Conservation (phyloP, 1,140 invertebrate species). For the Sarcophaga peregrina region DNA sequence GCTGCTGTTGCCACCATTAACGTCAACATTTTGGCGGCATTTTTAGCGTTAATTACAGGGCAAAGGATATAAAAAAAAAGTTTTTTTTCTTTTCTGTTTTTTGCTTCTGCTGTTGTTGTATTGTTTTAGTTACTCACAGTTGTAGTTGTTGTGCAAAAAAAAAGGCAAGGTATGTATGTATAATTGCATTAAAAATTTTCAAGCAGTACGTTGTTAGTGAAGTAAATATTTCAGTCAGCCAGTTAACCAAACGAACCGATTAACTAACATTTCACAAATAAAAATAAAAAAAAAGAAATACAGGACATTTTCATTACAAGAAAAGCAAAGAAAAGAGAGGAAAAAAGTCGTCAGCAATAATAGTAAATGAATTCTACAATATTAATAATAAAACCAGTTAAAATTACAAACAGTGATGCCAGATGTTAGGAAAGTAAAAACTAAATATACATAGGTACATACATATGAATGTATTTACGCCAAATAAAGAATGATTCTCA, state of each 20-base stretch:
- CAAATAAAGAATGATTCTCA: background rate
- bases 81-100: background rate
- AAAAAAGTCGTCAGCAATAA: background rate
- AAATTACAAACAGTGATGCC: background rate
- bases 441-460: no score
- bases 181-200: no score
- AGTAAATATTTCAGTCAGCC: background rate
- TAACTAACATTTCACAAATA: background rate
- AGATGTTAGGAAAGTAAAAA: background rate
- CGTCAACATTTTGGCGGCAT: background rate
- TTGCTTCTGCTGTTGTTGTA: background rate
- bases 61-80: constrained; percentile 21
- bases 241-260: background rate
- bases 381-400: background rate
- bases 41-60: constrained; percentile 21
- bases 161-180: background rate
- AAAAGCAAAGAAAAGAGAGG: background rate
- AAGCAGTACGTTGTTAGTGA: no score
- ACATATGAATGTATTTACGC: no score
- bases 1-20: constrained; percentile 3
- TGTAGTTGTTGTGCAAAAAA: constrained; percentile 5
- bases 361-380: no score
- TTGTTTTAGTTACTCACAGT: constrained; percentile 6
- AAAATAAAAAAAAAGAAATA: background rate
- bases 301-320: background rate